These are phyloP conservation scores for Peromyscus melanophrys DNA, from an alignment of 2,797 vertebrate species.

Conservation along the genomic window DNA sequence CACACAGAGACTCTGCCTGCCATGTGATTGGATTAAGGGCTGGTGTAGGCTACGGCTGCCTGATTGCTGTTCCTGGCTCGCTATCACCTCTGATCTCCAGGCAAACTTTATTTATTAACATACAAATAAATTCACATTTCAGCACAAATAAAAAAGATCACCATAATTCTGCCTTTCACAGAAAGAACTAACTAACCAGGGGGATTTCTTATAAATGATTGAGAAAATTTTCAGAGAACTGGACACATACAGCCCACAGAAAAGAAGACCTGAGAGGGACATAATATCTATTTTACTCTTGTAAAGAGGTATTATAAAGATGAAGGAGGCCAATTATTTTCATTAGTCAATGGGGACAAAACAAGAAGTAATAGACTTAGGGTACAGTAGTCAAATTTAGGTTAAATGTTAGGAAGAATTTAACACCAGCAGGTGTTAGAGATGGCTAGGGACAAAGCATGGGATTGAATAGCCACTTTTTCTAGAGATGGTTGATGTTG, in stretches of 20 bases:
- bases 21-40: no score
- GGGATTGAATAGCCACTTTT: neutral
- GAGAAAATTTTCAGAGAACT: slow-evolving; percentile 84
- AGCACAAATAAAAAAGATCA: no score
- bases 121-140: no score
- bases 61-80: no score
- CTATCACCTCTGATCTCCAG: no score
- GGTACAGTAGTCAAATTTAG: slow-evolving; percentile 53
- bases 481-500: slow-evolving; percentile 38
- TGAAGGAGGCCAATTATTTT: slow-evolving; percentile 80
- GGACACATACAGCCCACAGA: slow-evolving; percentile 77
- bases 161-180: slow-evolving; percentile 71
- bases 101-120: no score
- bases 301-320: slow-evolving; percentile 80
- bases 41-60: no score
- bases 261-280: slow-evolving; percentile 82
- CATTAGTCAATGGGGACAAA: slow-evolving; percentile 84
- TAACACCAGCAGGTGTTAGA: slow-evolving; percentile 45
- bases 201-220: slow-evolving; percentile 81
- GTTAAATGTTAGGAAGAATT: slow-evolving; percentile 80
- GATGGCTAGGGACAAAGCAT: neutral
- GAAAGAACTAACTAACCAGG: slow-evolving; percentile 79
- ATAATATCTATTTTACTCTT: slow-evolving; percentile 78
- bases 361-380: slow-evolving; percentile 79
- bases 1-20: no score